Evolutionary conservation across 2,113 vertebrate species (phyloP), one percentile per base, ranked within the genome.

Genomic region (Python bivittatus): DNA sequence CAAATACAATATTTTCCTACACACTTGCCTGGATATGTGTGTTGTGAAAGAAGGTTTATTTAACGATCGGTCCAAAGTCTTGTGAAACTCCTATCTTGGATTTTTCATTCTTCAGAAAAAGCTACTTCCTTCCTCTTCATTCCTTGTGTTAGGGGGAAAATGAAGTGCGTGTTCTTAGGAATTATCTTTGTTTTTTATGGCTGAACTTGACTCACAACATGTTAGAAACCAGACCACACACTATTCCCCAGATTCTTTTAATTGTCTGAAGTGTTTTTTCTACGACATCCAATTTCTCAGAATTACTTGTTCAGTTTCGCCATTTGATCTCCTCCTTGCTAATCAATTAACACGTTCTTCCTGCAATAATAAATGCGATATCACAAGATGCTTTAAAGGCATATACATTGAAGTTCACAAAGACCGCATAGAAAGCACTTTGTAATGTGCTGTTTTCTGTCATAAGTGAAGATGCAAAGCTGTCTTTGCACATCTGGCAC

Each of bases 351-450:
- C 0, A 0, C 60, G 68, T 94, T 91, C 29, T 90, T 54, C 92
- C 64, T 86, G 94, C 92, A 90, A 93, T 27, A 96, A 94, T 88
- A 9, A 88, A 86, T 83, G 20, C 87, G 91, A 60, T 53, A 72
- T 54, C 94, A 57, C 92, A 90, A 53, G 93, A 17, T 10, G 12
- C 27, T 87, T 38, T 84, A 86, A 54, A 52, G 23, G 91, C n/a
- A n/a, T 86, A 54, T 58, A 15, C 33, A 56, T 60, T 64, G 22
- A 29, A 89, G 6, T 87, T 90, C 91, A 29, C 22, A 91, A 91
- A 44, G 64, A 10, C 84, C 83, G 23, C 88, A 61, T 38, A 84
- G 27, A 56, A 91, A 92, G 88, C 42, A 0, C 6, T 91, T 96
- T 95, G 90, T 85, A 91, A 54, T 33, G 64, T 25, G 22, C 84